Evolutionary conservation across 2,113 vertebrate genomes (phyloP), one percentile per base, ranked within the genome.

Genomic region (Ploceus nigricollis): DNA sequence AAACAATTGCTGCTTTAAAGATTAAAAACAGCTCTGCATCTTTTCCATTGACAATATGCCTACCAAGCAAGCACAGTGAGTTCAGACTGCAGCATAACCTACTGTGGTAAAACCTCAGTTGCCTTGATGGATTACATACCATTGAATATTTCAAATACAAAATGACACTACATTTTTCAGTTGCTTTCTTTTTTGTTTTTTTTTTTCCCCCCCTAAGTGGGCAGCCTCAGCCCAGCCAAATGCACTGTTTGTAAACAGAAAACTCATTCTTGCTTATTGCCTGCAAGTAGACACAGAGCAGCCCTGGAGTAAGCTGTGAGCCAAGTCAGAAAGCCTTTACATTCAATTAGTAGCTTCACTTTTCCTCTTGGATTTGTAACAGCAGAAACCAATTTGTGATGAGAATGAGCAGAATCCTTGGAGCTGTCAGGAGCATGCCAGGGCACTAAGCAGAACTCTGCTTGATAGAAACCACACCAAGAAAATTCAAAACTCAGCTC

Each of bases 371-470:
- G 75, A 91, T 78, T 86, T 95, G 71, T 85, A 92, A 93, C 30
- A 80, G 93, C 69, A 96, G 58, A 94, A 89, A 93, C 47, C 75
- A 91, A 90, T 94, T 95, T 92, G 81, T 61, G 56, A 93, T 80
- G 91, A 96, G 69, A 93, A 87, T 44, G 40, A 94, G 63, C 83
- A 95, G 89, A 78, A 75, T 93, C 77, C 81, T 80, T 54, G 45
- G 82, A 93, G 76, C 72, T 95, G 92, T 87, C 88, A 78, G 64
- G 54, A 92, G n/a, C 3, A 7, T 0, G 5, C 75, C 37, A 85
- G 57, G 2, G 3, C 12, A 4, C 68, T 78, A 65, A 82, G 73
- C 48, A 93, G 86, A 96, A 90, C 25, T 89, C 50, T 7, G 2
- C 35, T 71, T 89, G 83, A 87, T 48, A 87, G 71, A 86, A 96